These are phyloP conservation scores for Drosophila algonquin DNA, from an alignment of 2,888 invertebrate species.

Conservation along the genomic window DNA sequence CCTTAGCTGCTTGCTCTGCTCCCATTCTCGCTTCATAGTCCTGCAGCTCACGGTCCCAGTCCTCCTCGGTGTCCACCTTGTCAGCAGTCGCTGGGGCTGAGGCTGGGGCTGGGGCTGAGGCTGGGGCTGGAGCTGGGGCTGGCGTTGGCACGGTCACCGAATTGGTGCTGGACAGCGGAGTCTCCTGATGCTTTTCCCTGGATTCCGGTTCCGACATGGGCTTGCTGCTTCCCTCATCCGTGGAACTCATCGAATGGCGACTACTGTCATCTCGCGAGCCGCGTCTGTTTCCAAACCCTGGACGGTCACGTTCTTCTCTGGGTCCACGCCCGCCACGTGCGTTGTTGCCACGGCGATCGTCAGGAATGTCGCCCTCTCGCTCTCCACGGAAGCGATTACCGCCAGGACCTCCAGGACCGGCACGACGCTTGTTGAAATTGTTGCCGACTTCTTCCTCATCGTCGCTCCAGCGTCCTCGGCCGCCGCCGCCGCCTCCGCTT, in stretches of 20 bases:
- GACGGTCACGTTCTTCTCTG: slow-evolving; percentile 66
- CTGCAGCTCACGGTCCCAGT: slow-evolving; percentile 82
- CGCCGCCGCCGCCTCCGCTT: slow-evolving; percentile 29
- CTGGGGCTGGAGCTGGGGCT: neutral
- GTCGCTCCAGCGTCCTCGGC: slow-evolving; percentile 69
- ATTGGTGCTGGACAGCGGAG: neutral
- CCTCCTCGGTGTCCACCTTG: slow-evolving; percentile 82
- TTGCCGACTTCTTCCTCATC: slow-evolving; percentile 67
- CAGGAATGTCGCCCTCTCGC: slow-evolving; percentile 69
- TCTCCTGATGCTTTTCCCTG: slow-evolving; percentile 9
- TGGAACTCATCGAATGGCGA: slow-evolving; percentile 63
- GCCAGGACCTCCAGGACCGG: slow-evolving; percentile 75
- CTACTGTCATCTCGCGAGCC: slow-evolving; percentile 63
- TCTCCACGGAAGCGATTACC: slow-evolving; percentile 79
- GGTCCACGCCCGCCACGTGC: slow-evolving; percentile 52
- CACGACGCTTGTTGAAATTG: slow-evolving; percentile 81
- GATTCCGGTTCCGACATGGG: slow-evolving; percentile 26
- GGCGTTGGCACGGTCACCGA: neutral
- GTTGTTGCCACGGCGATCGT: slow-evolving; percentile 69
- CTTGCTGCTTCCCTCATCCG: slow-evolving; percentile 53
- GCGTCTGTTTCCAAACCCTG: slow-evolving; percentile 54
- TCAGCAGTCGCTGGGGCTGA: neutral
- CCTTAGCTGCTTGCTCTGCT: slow-evolving; percentile 48
- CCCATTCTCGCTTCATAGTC: slow-evolving; percentile 79
- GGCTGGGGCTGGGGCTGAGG: neutral